Evolutionary conservation across 2,888 invertebrate genomes (phyloP), one percentile per base, ranked within the genome.

Genomic region (Dasysyrphus albostriatus): DNA sequence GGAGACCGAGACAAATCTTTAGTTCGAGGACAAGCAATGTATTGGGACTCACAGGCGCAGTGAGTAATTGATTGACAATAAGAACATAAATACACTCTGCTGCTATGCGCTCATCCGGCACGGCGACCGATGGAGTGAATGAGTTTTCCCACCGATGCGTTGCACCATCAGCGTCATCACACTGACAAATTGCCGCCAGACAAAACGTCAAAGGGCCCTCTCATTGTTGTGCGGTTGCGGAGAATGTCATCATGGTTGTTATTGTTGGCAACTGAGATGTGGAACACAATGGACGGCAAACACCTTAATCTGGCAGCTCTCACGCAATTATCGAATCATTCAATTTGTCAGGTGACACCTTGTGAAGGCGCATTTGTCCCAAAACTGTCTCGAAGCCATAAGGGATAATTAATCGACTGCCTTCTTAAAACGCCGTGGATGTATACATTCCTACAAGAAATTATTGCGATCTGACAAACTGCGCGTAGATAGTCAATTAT

Each of bases 241-340:
- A 67, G 61, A 74, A 69, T 87, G 87, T 87, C 84, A 63, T 76
- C 70, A 59, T 70, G 39, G 61, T 47, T 61, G 61, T 61, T 61
- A 24, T 59, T 56, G 72, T 73, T 44, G 58, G 49, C 56, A 10
- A 16, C 61, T 54, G 54, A 29, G 67, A 19, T 19, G 9, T 37
- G 54, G 14, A 14, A 72, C 19, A 78, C 65, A 81, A 81, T 81
- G 59, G 69, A 69, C 74, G 58, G 14, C 77, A 78, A 80, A 76
- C 80, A 88, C 88, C 83, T 83, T 88, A 88, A 88, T 88, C 88
- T 37, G 88, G 83, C 88, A 88, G 88, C 88, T 79, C 83, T 84
- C 85, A 88, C 88, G 88, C 88, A 88, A 88, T 80, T 81, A 88
- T 88, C 88, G 78, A 88, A 88, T 88, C 88, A 85, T 85, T 88